Evolutionary conservation across 1,140 invertebrate species (phyloP), one percentile per base, ranked within the genome.

Genomic region (Helicoverpa zea): DNA sequence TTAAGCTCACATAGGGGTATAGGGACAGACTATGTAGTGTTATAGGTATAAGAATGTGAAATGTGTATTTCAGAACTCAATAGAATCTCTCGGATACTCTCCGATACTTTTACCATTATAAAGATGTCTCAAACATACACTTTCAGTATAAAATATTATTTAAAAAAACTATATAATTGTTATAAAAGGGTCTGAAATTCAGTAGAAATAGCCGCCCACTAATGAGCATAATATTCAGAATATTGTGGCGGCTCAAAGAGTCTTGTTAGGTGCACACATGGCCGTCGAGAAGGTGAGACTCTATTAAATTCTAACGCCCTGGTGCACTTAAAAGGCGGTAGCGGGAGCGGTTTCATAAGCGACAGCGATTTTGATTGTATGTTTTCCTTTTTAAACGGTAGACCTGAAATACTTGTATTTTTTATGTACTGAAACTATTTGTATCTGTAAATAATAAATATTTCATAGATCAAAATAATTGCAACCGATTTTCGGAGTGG

Each of bases 191-290:
- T 30, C 13, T 72, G 23, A 56, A 73, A 30, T 29, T 35, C 14
- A 23, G 11, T 14, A 72, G 56, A 56, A 80, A 78, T 78, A 80
- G 51, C 73, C 52, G 18, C 83, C 91, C 91, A 93, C 91, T 94
- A 94, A 94, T 94, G 92, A 94, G 91, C 92, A 89, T 92, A 94
- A 94, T 94, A 93, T 94, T 92, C 84, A 92, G 91, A 92, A 93
- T 93, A 92, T 92, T 92, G 90, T 92, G 86, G 87, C 74, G 83
- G 81, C 85, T 91, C 84, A 91, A 92, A 91, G 90, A 89, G 87
- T 88, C 90, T 94, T 94, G 91, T 93, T 94, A 92, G 86, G 89
- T 89, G 87, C 88, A 88, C 85, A 89, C 86, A 88, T 85, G 89
- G 86, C 87, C 90, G 87, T 87, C 83, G 88, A 77, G 78, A 92